Percentiles rank a stretch among this genome's conserved stretches.
phyloP scores from a whole-genome alignment of 2,113 vertebrate species.

The Ploceus nigricollis region DNA sequence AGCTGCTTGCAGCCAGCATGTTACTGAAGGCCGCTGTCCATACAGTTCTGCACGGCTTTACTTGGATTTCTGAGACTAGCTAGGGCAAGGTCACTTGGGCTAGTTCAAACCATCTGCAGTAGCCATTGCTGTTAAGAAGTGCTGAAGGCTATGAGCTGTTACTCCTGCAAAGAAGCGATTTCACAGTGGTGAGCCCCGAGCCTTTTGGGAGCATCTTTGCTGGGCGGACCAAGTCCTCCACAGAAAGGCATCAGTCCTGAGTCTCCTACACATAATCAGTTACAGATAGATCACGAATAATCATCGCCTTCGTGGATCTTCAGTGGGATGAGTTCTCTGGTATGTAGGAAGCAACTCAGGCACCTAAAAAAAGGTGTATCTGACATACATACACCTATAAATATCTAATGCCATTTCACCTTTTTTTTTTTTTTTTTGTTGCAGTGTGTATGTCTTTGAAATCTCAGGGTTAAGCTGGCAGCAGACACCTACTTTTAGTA shows the following conservation, averaged over 20 bases:
- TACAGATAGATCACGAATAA: not conserved
- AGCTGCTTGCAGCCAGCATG: not conserved
- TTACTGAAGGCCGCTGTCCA: not conserved
- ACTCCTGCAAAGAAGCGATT: not conserved
- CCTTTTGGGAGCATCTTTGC: not conserved
- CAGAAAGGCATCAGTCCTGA: not conserved
- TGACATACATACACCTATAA: not conserved
- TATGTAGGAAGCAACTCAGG: not conserved
- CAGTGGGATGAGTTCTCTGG: not conserved
- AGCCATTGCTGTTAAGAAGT: not conserved
- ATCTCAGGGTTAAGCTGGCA: not conserved
- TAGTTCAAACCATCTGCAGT: not conserved
- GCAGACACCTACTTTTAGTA: not conserved
- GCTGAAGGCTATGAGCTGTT: not conserved
- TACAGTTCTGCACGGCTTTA: not conserved
- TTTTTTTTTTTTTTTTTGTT: not conserved
- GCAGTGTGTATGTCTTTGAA: not conserved
- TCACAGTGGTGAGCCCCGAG: not conserved
- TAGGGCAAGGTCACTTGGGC: not conserved
- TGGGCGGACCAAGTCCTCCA: not conserved
- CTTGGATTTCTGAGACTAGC: not conserved
- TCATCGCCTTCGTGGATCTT: not conserved
- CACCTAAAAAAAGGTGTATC: not conserved
- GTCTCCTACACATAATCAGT: not conserved
- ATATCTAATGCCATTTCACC: not conserved